Percentiles rank a stretch among this genome's conserved stretches.
These are phyloP conservation scores for Drosophila guanche DNA, from an alignment of 1,140 invertebrate species.

Conservation along the genomic window DNA sequence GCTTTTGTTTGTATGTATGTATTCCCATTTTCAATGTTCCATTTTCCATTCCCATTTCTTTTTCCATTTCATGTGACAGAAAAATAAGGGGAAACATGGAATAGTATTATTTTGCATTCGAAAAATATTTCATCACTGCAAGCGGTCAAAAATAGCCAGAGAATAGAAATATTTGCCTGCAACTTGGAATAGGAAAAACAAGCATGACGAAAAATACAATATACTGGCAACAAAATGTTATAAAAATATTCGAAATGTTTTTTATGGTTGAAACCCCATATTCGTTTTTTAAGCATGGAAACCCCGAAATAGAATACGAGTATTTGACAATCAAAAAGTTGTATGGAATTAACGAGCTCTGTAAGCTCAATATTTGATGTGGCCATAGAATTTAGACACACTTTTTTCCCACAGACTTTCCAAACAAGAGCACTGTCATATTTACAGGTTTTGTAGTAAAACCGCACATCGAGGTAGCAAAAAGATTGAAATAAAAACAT, in stretches of 20 bases:
- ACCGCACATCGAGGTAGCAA: too few relatives aligned
- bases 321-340: constrained; percentile 8
- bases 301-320: constrained; percentile 1
- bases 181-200: constrained; percentile 36
- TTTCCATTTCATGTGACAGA: constrained; percentile 58
- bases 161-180: constrained; percentile 51
- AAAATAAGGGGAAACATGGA: constrained; percentile 35
- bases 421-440: too few relatives aligned
- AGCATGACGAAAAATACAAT: constrained; percentile 13
- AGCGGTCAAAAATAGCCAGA: constrained; percentile 23
- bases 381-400: too few relatives aligned
- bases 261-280: neutral
- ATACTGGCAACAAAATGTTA: constrained; percentile 12
- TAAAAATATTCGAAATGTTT: constrained; percentile 4
- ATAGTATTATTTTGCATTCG: constrained; percentile 17
- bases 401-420: too few relatives aligned
- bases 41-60: constrained; percentile 23
- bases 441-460: too few relatives aligned
- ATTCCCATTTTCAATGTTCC: constrained; percentile 26
- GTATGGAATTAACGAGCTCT: too few relatives aligned
- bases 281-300: constrained; percentile 5
- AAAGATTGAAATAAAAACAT: too few relatives aligned
- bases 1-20: constrained; percentile 26
- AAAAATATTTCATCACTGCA: constrained; percentile 14
- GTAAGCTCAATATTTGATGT: too few relatives aligned